Conservation (phyloP, 2,888 invertebrate species). For the Callyntrura guangdongensis region DNA sequence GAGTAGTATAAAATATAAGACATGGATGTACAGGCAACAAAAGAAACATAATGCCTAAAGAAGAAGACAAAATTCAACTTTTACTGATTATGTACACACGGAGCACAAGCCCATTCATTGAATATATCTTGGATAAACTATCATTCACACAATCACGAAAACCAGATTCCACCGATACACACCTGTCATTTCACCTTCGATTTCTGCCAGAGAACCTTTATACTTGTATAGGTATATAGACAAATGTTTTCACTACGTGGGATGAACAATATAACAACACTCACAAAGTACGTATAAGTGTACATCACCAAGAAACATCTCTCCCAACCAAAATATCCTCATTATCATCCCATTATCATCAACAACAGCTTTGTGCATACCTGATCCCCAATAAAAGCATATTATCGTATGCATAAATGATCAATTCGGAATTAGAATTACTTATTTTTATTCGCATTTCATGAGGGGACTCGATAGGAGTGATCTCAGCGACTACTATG, state of each 20-base stretch:
- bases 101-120: conserved; percentile 70
- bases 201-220: conserved; percentile 52
- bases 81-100: conserved; percentile 6
- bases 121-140: conserved; percentile 44
- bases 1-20: background rate
- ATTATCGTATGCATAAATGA: conserved; percentile 42
- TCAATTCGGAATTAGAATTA: conserved; percentile 34
- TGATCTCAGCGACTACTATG: background rate
- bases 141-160: conserved; percentile 56
- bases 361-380: conserved; percentile 32
- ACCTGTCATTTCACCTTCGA: conserved; percentile 79
- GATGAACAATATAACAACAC: conserved; percentile 1
- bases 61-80: background rate
- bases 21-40: background rate
- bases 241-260: conserved; percentile 9
- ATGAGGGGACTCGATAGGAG: background rate
- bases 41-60: background rate
- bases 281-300: background rate
- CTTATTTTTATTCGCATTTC: conserved; percentile 38
- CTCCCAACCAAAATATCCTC: background rate
- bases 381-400: conserved; percentile 44
- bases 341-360: background rate
- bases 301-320: background rate
- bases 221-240: background rate
- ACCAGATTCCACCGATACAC: conserved; percentile 72